Base-by-base conservation (phyloP, 2,113 vertebrate genomes). In the Micromys minutus region DNA sequence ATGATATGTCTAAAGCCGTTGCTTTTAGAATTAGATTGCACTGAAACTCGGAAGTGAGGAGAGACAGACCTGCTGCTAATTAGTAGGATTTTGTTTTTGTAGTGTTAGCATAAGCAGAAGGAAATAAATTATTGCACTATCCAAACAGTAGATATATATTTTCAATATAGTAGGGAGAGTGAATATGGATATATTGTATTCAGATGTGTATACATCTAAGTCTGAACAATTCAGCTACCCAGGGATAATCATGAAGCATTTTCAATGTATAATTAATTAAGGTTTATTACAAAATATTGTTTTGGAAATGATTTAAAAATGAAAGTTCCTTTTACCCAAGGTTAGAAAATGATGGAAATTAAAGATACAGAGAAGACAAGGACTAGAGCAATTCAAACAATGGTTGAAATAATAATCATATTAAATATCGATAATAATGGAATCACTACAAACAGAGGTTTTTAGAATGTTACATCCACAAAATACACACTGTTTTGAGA, bases 301-400 rank as follows among this genome's bases (percentile, higher is more conserved):
- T 80, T 85, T 31, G 24, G 11, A 96, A 94, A 81, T 77, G 89
- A 83, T 61, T 86, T 75, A 12, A 69, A 93, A 86, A 45, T 86
- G 45, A 92, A 77, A 72, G 79, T 75, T 57, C 0, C 39, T 45
- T 83, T 81, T 12, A 81, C 76, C 24, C 16, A 55, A 39, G 36
- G 47, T 34, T 52, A 55, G 16, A 79, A 52, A 77, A 55, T 52
- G 47, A 1, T 52, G 4, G 17, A 55, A 79, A 79, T 55, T 55
- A 52, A 79, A 6, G 3, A 79, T 36, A 55, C 17, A 79, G 31
- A 77, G 47, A 22, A 79, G 31, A 22, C 9, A 36, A 36, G 24
- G 6, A 31, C 24, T 8, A 8, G 31, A 52, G 7, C 47, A 36
- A 12, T 77, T 77, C 52, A 50, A 47, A 36, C 31, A 21, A 36